Base-by-base conservation (phyloP, 2,888 invertebrate genomes). In the Falcaria lacertinaria region DNA sequence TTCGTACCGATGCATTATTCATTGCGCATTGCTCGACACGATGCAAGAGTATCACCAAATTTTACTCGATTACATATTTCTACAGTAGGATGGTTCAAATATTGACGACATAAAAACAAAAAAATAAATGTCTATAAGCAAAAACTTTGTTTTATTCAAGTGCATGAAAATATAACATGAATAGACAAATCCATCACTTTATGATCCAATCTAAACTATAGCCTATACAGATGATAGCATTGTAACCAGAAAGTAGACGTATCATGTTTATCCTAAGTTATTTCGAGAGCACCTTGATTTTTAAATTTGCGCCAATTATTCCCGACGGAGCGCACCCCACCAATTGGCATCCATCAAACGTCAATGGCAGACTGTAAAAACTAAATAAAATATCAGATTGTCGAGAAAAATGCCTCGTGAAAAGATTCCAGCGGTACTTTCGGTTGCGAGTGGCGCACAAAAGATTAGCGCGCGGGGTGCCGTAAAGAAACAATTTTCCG, bases 401-500 rank as follows among this genome's bases (percentile, higher is more conserved):
- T 60, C 61, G 56, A 54, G 42, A 50, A 67, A 71, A 64, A 50
- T 56, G 51, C 42, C 49, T 53, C 49, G 52, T 60, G 59, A 61
- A 64, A 64, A 64, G 55, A 69, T 60, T 64, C 60, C 60, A 42
- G 54, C 52, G 45, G 47, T 55, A 48, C 47, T 47, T 48, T 39
- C 42, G 49, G 57, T 54, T 54, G 47, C 49, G 48, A 49, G 50
- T 39, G 50, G 50, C 50, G 54, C 59, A 54, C 58, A 57, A 71
- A 67, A 84, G 86, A 88, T 89, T 88, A 89, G 83, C 84, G 77
- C 75, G 70, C 66, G 71, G 84, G 79, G 87, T 69, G 86, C 78
- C 74, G 80, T 88, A 85, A 86, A 88, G 86, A 88, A 89, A 88
- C 88, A 88, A 88, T 89, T 88, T 88, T 70, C 83, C 74, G 75